These are phyloP conservation scores for Orthonevra nobilis DNA, from an alignment of 2,888 invertebrate species.

Conservation along the genomic window DNA sequence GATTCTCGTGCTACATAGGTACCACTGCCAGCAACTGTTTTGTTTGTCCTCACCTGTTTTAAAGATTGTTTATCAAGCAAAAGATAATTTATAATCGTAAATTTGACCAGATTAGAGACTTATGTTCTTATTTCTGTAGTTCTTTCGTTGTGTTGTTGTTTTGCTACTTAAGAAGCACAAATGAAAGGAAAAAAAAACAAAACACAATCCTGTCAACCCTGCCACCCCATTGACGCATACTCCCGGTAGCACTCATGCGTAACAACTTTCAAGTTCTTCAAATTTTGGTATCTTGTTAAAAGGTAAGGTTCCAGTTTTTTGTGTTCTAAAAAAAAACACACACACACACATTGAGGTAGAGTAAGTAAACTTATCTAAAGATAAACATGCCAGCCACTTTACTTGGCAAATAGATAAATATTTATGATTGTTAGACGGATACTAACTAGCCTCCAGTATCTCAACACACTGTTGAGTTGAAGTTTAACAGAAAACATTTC, in stretches of 20 bases:
- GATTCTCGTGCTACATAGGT: no score
- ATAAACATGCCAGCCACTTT: slow-evolving; percentile 61
- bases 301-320: slow-evolving; percentile 9
- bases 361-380: slow-evolving; percentile 59
- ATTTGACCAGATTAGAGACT: slow-evolving; percentile 62
- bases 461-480: neutral
- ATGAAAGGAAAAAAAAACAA: slow-evolving; percentile 8
- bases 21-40: slow-evolving; percentile 9
- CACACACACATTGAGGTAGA: neutral
- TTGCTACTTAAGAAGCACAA: slow-evolving; percentile 54
- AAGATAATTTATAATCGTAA: slow-evolving; percentile 69
- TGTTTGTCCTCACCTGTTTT: slow-evolving; percentile 55
- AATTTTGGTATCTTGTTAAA: slow-evolving; percentile 1
- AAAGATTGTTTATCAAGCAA: slow-evolving; percentile 61
- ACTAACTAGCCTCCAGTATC: slow-evolving; percentile 21
- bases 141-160: slow-evolving; percentile 31
- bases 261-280: slow-evolving; percentile 8
- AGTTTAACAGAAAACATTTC: slow-evolving; percentile 5
- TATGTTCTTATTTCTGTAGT: neutral
- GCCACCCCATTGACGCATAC: slow-evolving; percentile 18
- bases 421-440: slow-evolving; percentile 59
- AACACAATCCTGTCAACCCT: slow-evolving; percentile 10
- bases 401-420: slow-evolving; percentile 64
- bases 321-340: neutral
- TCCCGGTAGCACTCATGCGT: slow-evolving; percentile 16